Evolutionary conservation across 1,140 invertebrate species (phyloP).

Genomic region (Muscidifurax raptorellus): DNA sequence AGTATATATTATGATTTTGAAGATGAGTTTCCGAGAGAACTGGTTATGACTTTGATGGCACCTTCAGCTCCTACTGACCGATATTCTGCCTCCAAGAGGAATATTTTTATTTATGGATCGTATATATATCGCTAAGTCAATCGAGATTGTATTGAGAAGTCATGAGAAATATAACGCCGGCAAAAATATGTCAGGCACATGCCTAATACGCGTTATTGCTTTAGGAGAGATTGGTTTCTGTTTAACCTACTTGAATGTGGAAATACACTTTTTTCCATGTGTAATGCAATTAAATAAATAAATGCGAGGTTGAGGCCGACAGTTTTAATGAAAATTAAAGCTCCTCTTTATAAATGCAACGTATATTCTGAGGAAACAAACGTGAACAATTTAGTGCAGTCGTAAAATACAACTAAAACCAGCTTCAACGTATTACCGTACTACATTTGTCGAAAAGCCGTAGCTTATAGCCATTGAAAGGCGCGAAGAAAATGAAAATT

Average conservation of each 20-base stretch:
- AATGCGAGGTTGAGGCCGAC: too few relatives aligned
- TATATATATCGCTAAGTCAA: too few relatives aligned
- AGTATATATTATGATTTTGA: not conserved
- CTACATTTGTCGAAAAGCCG: not conserved
- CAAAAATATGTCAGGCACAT: not conserved
- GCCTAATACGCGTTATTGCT: not conserved
- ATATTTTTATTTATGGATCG: not conserved
- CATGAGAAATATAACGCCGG: too few relatives aligned
- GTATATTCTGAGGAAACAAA: too few relatives aligned
- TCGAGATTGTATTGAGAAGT: too few relatives aligned
- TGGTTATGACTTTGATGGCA: conserved; percentile 6
- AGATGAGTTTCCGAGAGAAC: not conserved
- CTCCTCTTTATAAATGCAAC: too few relatives aligned
- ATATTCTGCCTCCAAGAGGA: not conserved
- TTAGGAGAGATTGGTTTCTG: not conserved
- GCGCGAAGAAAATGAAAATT: not conserved
- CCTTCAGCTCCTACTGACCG: conserved; percentile 1
- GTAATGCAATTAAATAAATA: not conserved
- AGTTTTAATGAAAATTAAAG: too few relatives aligned
- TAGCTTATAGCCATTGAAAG: not conserved
- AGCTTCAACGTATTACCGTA: not conserved
- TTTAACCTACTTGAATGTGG: not conserved
- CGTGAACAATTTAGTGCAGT: not conserved
- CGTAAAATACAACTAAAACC: not conserved
- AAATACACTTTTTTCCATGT: too few relatives aligned